Evolutionary conservation across 2,888 invertebrate species (phyloP), one percentile per base, ranked within the genome.

Genomic region (Stenurella melanura): DNA sequence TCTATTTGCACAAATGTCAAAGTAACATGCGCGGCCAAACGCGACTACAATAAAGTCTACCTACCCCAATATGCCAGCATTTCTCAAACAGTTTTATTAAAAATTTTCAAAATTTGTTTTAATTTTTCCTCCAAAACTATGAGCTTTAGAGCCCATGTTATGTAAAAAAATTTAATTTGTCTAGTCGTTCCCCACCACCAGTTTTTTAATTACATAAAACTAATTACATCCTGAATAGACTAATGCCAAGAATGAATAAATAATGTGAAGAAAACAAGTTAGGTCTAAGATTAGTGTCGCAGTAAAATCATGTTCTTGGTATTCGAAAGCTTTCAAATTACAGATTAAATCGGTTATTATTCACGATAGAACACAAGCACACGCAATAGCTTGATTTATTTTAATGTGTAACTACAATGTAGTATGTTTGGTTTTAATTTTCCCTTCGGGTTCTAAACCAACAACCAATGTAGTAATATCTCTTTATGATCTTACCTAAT

Each of bases 381-480:
- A 57, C 38, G 56, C 57, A 18, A 26, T 10, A 57, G 15, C 30
- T 56, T 68, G 18, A 69, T 56, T 69, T 69, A 57, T 69, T 58
- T 17, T 34, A 34, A 15, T 18, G 30, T 30, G 18, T 57, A 17
- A 57, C 57, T n/a, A 69, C 57, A 69, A 69, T 34, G 38, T 69
- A 34, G 10, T 57, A 17, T 17, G 57, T 5, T 69, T 69, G 17
- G 18, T 69, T 34, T 38, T 26, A 30, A 56, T 56, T 50, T 18
- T 26, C 26, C 56, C 6, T 73, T 87, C 88, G 72, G 64, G 18
- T 18, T 18, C 10, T 19, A 34, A 4, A 64, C 38, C 17, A 12
- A 12, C 15, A n/a, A n/a, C 11, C 0, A n/a, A 1, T 3, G 12
- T 2, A n/a, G n/a, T 15, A 42, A 42, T 12, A 42, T 42, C 7